Percentiles rank a stretch among this genome's conserved stretches.
Conservation (phyloP, 2,113 vertebrate genomes). For the Todiramphus chloris region DNA sequence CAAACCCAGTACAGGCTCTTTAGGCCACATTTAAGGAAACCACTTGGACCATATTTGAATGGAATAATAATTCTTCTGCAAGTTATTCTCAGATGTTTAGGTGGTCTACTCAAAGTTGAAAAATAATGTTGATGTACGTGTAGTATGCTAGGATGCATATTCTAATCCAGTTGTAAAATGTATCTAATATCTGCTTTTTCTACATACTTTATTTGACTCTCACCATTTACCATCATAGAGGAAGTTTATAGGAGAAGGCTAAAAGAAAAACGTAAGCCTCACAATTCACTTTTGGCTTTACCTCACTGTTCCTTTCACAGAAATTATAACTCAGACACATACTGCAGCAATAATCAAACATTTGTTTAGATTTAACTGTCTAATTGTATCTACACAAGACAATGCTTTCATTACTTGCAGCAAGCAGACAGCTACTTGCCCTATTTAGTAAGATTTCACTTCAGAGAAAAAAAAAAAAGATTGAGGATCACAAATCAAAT, state of each 20-base stretch:
- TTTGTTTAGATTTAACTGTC: conserved; percentile 21
- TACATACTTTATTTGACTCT: conserved; percentile 58
- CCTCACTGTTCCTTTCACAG: conserved; percentile 34
- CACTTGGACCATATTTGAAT: not conserved
- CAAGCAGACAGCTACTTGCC: conserved; percentile 66
- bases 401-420: conserved; percentile 29
- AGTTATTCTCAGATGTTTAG: not conserved
- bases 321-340: conserved; percentile 3
- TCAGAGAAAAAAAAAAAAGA: not conserved
- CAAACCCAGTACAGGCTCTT: not conserved
- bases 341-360: conserved; percentile 32
- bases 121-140: not conserved
- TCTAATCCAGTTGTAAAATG: conserved; percentile 2
- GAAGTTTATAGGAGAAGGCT: conserved; percentile 86
- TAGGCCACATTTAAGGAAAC: not conserved
- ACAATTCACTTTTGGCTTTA: conserved; percentile 62
- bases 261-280: conserved; percentile 85
- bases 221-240: conserved; percentile 77
- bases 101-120: not conserved
- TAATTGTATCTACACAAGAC: not conserved
- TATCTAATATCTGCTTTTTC: conserved; percentile 75
- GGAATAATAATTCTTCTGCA: not conserved
- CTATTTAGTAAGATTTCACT: not conserved
- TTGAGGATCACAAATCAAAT: not conserved
- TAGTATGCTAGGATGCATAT: conserved; percentile 26